A percentile compares a stretch with the other conserved stretches of the same genome.
Conservation (phyloP, 2,113 vertebrate species). For the Otis tarda region DNA sequence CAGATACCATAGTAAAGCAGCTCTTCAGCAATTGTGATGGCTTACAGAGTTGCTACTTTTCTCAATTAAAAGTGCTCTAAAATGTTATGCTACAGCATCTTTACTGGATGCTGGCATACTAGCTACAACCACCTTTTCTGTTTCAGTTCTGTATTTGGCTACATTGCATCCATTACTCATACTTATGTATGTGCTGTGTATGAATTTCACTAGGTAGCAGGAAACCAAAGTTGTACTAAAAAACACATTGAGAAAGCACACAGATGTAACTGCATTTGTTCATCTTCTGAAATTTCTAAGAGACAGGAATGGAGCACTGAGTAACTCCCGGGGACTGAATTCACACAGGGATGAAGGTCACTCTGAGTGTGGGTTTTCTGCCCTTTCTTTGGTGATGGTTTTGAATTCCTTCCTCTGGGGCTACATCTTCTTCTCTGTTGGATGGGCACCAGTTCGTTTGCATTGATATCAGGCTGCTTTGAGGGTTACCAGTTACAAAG, state of each 20-base stretch:
- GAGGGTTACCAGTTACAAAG: not conserved
- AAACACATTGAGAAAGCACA: not conserved
- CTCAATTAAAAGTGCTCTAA: not conserved
- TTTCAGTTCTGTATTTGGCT: not conserved
- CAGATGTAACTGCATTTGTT: not conserved
- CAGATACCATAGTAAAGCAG: not conserved
- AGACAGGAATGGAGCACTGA: not conserved
- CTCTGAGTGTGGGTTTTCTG: not conserved
- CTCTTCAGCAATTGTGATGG: not conserved
- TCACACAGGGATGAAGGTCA: not conserved
- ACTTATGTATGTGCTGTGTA: not conserved
- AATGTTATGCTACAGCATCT: not conserved
- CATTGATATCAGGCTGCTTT: not conserved
- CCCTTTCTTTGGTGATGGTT: not conserved
- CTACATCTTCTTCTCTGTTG: not conserved
- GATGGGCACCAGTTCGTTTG: not conserved
- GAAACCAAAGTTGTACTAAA: not conserved
- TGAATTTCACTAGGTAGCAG: not conserved
- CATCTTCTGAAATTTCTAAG: not conserved
- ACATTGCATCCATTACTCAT: accelerated
- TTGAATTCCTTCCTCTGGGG: not conserved
- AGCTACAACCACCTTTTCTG: not conserved
- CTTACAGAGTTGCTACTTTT: not conserved
- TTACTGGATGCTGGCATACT: not conserved
- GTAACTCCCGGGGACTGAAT: not conserved